Evolutionary conservation across 2,888 invertebrate genomes (phyloP).

Genomic region (Apamea epomidion): DNA sequence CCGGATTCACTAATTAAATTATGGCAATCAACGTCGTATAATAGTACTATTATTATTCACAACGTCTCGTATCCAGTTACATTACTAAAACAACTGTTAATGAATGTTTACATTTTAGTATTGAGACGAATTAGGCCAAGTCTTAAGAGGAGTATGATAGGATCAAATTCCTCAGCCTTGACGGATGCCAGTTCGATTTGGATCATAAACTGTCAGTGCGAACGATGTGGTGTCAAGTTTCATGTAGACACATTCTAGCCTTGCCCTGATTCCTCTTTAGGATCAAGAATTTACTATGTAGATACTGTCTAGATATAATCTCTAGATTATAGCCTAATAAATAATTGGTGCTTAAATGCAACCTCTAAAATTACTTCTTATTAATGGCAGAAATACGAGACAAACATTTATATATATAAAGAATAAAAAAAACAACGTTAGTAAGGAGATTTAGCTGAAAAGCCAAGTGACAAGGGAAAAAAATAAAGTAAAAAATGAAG

Average conservation of each 20-base stretch:
- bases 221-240: constrained; percentile 57
- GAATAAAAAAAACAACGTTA: no score
- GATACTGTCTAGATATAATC: neutral
- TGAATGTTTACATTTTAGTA: constrained; percentile 35
- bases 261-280: constrained; percentile 24
- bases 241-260: constrained; percentile 26
- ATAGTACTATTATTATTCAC: constrained; percentile 6
- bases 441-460: no score
- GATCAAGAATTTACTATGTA: neutral
- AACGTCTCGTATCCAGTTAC: constrained; percentile 32
- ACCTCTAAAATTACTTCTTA: neutral
- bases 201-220: constrained; percentile 52
- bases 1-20: neutral
- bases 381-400: neutral
- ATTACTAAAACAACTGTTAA: constrained; percentile 44
- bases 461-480: no score
- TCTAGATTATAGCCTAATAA: no score
- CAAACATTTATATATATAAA: neutral
- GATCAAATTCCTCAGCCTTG: constrained; percentile 72
- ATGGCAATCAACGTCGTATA: neutral
- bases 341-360: neutral
- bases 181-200: constrained; percentile 61
- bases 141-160: constrained; percentile 49
- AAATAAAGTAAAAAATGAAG: no score
- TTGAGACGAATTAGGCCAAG: constrained; percentile 64